Base-by-base conservation (phyloP, 2,888 invertebrate species). In the Hartigia nigra region DNA sequence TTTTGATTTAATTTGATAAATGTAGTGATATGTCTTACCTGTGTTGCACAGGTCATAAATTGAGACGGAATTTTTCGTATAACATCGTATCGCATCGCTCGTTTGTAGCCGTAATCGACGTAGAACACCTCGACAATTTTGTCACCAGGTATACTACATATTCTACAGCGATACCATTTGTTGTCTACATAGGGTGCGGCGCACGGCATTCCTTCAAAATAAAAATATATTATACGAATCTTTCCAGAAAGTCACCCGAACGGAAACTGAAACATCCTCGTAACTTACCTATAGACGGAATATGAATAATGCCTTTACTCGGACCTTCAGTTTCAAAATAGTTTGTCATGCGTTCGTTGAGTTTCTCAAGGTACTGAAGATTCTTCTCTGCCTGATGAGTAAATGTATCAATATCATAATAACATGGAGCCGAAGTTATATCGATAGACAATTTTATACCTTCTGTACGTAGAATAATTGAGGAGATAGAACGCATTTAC, bases 401-500 rank as follows among this genome's bases (percentile, higher is more conserved):
- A 76, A 75, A 76, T 34, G 14, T 34, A 69, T 78, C 34, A 37
- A 23, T 23, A 77, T 31, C 4, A 9, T 31, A n/a, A 12, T 14
- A n/a, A 12, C 32, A 70, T 31, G 14, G 31, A 23, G 70, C 55
- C 23, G 5, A 55, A 55, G 23, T 55, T 12, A n/a, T 23, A 72
- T 55, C 31, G 12, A 35, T 31, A 36, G 31, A 69, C 31, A 75
- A 34, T 34, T 32, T 11, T 77, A 91, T 92, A 95, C 95, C 92
- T 94, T 94, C 84, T 95, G 93, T 0, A 95, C 93, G 88, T 93
- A 96, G 88, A 97, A 95, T 80, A 93, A 92, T 84, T 94, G 92
- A 0, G 96, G 96, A 87, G 94, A 94, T 35, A 94, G 92, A 1
- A 95, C 91, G 82, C 94, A 92, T 0, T 94, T 93, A 74, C 96